These are phyloP conservation scores for Helicolenus hilgendorfi DNA, from an alignment of 2,797 vertebrate genomes.

Conservation along the genomic window DNA sequence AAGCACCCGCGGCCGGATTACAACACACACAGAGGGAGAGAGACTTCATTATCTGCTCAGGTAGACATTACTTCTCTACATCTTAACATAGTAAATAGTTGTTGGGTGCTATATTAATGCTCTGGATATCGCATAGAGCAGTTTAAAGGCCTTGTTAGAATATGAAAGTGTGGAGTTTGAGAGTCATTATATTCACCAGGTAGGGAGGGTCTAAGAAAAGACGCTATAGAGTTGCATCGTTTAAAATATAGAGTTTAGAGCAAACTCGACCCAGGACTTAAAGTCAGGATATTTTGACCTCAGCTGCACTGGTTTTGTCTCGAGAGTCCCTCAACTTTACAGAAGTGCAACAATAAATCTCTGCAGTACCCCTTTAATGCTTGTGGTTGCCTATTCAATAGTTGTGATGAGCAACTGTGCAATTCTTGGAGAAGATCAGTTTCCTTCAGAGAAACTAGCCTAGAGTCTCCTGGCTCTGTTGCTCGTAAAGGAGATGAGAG, in stretches of 20 bases:
- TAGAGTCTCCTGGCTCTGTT: not conserved
- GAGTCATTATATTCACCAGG: not conserved
- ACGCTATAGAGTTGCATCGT: not conserved
- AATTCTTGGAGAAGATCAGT: not conserved
- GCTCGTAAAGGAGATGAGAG: not conserved
- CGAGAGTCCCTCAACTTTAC: not conserved
- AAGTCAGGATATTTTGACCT: not conserved
- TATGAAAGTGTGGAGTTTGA: not conserved
- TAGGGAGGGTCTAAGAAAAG: not conserved
- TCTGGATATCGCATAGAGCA: not conserved
- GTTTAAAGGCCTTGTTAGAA: not conserved
- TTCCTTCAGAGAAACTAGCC: not conserved
- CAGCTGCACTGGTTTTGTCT: not conserved
- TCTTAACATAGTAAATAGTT: too few relatives aligned
- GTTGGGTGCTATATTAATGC: too few relatives aligned
- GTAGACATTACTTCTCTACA: too few relatives aligned
- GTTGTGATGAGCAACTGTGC: not conserved
- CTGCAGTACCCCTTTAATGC: not conserved
- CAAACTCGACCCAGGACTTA: not conserved
- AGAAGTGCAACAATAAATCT: not conserved
- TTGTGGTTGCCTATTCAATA: not conserved
- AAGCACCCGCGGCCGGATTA: too few relatives aligned
- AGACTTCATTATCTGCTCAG: too few relatives aligned
- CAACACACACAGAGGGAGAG: too few relatives aligned
- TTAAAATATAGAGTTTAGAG: not conserved